Base-by-base conservation (phyloP, 1,140 invertebrate species). In the Listronotus oregonensis region DNA sequence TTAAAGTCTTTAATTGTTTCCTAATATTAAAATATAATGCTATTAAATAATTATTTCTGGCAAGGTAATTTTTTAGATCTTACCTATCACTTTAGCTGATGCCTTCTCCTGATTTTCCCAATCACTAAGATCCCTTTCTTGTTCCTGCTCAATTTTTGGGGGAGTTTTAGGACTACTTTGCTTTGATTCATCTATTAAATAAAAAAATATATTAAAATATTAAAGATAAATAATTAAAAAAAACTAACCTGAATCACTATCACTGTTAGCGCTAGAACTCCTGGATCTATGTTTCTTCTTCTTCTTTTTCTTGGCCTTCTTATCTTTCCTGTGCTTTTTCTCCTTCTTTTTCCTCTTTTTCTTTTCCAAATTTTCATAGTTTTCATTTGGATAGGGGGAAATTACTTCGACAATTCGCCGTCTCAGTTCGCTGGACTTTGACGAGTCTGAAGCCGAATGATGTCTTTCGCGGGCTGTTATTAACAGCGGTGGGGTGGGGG, bases 281-380 rank as follows among this genome's bases (percentile, higher is more conserved):
- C 86, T 82, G 14, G 87, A 87, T 42, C 82, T 78, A 42, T 89
- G 84, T 69, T 87, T 81, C 71, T 86, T 86, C 64, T 85, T 85
- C 72, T 90, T 90, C 10, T 86, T 87, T 78, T 90, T 90, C 77
- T 89, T 90, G 0, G 75, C 64, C 63, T 90, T 90, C 69, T 90
- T 90, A 54, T 89, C 88, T 21, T 84, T 80, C 68, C 83, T 85
- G 58, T 86, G 83, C 69, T 86, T 85, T 76, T 88, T 85, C 71
- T 87, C 82, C 77, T 85, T 85, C 69, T 74, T 77, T 63, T 84
- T 82, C 73, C 83, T 34, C 9, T 84, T 82, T 71, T 83, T 78
- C 55, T 79, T 76, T 1, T 80, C 67, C 0, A 80, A 73, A 17
- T 81, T 81, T 21, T 78, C 74, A 32, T 78, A 80, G n/a, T 81